phyloP scores from a whole-genome alignment of 2,888 invertebrate genomes.

The Ectropis crepuscularia region DNA sequence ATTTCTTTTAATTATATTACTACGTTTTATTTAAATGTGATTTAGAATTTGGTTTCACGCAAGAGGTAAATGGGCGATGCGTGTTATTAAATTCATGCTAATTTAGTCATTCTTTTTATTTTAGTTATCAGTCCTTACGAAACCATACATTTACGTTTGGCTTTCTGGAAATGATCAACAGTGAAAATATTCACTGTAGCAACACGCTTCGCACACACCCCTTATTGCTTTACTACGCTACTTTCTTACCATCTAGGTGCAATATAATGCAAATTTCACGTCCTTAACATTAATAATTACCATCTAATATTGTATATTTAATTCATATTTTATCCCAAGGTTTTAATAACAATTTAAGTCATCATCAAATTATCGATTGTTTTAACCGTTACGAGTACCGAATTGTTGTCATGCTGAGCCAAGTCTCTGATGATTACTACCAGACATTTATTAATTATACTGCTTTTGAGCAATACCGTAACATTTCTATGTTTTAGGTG shows the following conservation, averaged over 20 bases:
- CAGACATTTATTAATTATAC: background rate
- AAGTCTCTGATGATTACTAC: background rate
- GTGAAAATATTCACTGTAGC: background rate
- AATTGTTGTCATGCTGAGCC: background rate
- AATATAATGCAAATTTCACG: slow-evolving; percentile 73
- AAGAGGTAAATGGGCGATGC: slow-evolving; percentile 60
- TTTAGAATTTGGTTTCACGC: slow-evolving; percentile 82
- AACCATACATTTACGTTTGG: slow-evolving; percentile 1
- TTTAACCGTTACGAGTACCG: background rate
- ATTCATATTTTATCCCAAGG: slow-evolving; percentile 53
- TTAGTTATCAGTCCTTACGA: slow-evolving; percentile 8
- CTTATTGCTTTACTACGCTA: slow-evolving; percentile 67
- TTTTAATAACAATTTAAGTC: slow-evolving; percentile 48
- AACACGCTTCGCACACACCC: slow-evolving; percentile 57
- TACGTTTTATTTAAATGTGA: slow-evolving; percentile 74
- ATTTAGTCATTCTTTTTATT: background rate
- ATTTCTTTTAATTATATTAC: slow-evolving; percentile 59
- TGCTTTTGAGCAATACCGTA: background rate
- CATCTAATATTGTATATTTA: slow-evolving; percentile 56
- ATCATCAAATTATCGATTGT: slow-evolving; percentile 6
- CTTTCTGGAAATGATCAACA: slow-evolving; percentile 6
- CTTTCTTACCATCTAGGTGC: slow-evolving; percentile 77
- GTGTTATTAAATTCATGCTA: slow-evolving; percentile 28
- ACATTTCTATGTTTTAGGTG: slow-evolving; percentile 1
- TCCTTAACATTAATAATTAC: slow-evolving; percentile 52